phyloP scores from a whole-genome alignment of 2,888 invertebrate species.

The Idaea aversata region DNA sequence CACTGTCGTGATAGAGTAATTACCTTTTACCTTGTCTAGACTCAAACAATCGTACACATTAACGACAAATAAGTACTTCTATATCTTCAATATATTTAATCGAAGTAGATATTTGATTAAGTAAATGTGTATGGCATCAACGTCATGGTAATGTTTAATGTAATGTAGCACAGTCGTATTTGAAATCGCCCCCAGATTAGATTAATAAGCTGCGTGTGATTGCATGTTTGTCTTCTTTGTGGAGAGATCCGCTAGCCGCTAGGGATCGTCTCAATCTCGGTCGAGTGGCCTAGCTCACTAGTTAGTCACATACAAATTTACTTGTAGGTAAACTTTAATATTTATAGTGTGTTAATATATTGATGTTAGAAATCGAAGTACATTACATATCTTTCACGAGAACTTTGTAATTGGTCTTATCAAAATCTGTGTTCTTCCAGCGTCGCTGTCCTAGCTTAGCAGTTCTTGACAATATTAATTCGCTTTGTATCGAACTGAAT shows the following conservation, averaged over 20 bases:
- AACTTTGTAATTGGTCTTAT: slow-evolving; percentile 50
- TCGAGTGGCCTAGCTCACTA: slow-evolving; percentile 29
- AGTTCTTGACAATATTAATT: slow-evolving; percentile 58
- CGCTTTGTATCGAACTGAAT: slow-evolving; percentile 19
- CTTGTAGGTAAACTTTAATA: slow-evolving; percentile 39
- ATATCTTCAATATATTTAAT: slow-evolving; percentile 26
- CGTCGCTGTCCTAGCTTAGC: slow-evolving; percentile 61
- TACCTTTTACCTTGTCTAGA: slow-evolving; percentile 42
- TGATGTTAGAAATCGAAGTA: slow-evolving; percentile 64
- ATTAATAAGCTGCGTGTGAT: not conserved
- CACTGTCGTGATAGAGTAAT: slow-evolving; percentile 64
- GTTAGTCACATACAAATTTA: slow-evolving; percentile 33
- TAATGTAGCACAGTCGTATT: slow-evolving; percentile 1
- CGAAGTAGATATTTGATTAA: slow-evolving; percentile 20
- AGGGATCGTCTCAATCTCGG: slow-evolving; percentile 4
- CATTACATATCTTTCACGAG: slow-evolving; percentile 67
- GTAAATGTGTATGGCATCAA: slow-evolving; percentile 19
- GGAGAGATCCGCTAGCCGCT: not conserved
- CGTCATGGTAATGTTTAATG: slow-evolving; percentile 17
- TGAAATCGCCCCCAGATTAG: not conserved
- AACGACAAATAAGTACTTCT: slow-evolving; percentile 36
- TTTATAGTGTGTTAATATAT: slow-evolving; percentile 40
- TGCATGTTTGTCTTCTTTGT: not conserved
- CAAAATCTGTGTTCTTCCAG: slow-evolving; percentile 73
- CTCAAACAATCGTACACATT: slow-evolving; percentile 41